phyloP scores from a whole-genome alignment of 2,113 vertebrate species.

The Maccullochella peelii region DNA sequence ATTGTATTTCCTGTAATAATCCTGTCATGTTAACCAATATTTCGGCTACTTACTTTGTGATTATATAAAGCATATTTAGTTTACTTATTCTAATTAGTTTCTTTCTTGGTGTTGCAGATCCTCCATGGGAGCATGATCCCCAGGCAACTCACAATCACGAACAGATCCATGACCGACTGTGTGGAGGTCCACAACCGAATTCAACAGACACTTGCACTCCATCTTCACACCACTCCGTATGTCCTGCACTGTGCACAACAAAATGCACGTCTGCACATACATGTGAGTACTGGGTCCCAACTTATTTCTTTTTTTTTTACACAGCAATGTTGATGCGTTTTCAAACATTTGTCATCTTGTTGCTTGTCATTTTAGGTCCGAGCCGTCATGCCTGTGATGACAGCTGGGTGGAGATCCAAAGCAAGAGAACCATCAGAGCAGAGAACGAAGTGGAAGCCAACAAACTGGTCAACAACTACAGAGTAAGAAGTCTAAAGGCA shows the following conservation, averaged over 20 bases:
- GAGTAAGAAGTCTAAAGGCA: constrained; percentile 67
- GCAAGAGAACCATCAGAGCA: constrained; percentile 84
- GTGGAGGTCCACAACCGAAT: constrained; percentile 67
- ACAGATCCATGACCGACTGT: constrained; percentile 72
- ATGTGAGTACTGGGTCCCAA: constrained; percentile 55
- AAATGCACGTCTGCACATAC: constrained; percentile 65
- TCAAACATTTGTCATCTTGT: background rate
- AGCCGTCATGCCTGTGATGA: constrained; percentile 68
- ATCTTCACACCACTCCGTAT: constrained; percentile 69
- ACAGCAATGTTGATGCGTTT: background rate
- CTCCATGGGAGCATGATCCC: constrained; percentile 58
- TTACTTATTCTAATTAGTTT: background rate
- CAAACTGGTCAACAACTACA: constrained; percentile 90
- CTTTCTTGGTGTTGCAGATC: constrained; percentile 70
- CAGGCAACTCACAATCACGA: constrained; percentile 58
- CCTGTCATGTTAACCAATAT: background rate
- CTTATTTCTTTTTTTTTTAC: background rate
- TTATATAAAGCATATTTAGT: background rate
- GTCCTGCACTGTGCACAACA: constrained; percentile 56
- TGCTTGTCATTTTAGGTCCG: constrained; percentile 45
- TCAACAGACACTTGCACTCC: constrained; percentile 49
- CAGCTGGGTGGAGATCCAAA: constrained; percentile 77
- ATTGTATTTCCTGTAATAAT: background rate
- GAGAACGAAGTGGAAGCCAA: constrained; percentile 89
- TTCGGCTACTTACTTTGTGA: background rate